phyloP scores from a whole-genome alignment of 2,113 vertebrate genomes.

The Sterrhoptilus dennistouni region DNA sequence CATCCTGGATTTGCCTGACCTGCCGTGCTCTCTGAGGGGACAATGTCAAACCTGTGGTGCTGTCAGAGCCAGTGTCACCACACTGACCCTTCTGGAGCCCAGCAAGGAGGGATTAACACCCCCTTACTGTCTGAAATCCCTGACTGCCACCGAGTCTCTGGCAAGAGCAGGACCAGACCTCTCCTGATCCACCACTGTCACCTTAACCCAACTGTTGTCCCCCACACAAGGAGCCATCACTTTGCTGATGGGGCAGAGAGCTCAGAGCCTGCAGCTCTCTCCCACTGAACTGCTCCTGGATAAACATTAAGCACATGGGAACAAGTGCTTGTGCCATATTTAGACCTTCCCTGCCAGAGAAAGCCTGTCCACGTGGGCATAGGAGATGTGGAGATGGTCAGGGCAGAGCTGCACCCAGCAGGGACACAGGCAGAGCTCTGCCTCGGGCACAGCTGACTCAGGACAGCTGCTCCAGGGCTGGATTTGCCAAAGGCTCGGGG shows the following conservation, averaged over 20 bases:
- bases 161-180: background rate
- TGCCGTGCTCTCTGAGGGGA: background rate
- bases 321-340: background rate
- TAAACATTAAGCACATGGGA: background rate
- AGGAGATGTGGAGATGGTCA: background rate
- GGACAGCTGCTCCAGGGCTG: constrained; percentile 35
- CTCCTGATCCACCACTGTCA: background rate
- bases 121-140: background rate
- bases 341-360: background rate
- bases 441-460: background rate
- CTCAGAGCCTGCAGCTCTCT: background rate
- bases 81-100: background rate
- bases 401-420: rapidly evolving
- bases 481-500: background rate
- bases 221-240: rapidly evolving
- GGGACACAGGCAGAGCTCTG: background rate
- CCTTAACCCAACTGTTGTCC: rapidly evolving
- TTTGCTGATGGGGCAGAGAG: background rate
- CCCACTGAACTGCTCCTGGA: rapidly evolving
- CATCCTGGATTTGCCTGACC: background rate
- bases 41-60: rapidly evolving
- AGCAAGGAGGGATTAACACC: background rate
- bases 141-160: rapidly evolving
- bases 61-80: rapidly evolving
- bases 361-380: background rate